Evolutionary conservation across 2,888 invertebrate species (phyloP), one percentile per base, ranked within the genome.

Genomic region (Athetis lepigone): DNA sequence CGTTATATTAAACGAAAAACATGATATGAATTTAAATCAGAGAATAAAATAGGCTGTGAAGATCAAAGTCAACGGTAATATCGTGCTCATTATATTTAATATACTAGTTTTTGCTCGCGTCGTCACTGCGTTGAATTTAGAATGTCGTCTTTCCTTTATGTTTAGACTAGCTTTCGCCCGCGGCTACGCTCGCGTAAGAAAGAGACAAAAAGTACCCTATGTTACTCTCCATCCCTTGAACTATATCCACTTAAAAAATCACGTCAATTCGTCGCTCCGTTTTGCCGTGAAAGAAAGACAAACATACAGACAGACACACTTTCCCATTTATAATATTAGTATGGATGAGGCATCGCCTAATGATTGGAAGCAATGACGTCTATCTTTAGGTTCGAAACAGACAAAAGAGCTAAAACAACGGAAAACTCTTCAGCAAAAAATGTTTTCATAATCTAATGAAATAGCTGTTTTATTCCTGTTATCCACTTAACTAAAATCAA

Each of bases 61-160:
- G 51, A 64, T 72, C 72, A 72, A 72, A 64, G 70, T 37, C 36
- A 36, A 23, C 8, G 4, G 50, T 58, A 45, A 52, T 63, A 63
- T 51, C 40, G 8, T 27, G 43, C 63, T 52, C 27, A 59, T 56
- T 70, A 60, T 70, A 64, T 75, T 57, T 39, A n/a, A 39, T 39
- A 55, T 16, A 58, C 46, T 47, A 61, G 60, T 54, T 58, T 57
- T 70, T 58, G 40, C 47, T 23, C 40, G 9, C 40, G 6, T 55
- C 33, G 40, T 36, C 43, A 18, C 42, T 47, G 23, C 27, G 33
- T 51, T 51, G 58, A 19, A 57, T 64, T 75, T 70, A 75, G 64
- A 40, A 40, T 49, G 49, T 43, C 6, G 4, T 37, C n/a, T n/a
- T n/a, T n/a, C n/a, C n/a, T n/a, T n/a, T n/a, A n/a, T n/a, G n/a